Base-by-base conservation (phyloP, 64 coral and sea anemone genomes). In the Actinia tenebrosa region DNA sequence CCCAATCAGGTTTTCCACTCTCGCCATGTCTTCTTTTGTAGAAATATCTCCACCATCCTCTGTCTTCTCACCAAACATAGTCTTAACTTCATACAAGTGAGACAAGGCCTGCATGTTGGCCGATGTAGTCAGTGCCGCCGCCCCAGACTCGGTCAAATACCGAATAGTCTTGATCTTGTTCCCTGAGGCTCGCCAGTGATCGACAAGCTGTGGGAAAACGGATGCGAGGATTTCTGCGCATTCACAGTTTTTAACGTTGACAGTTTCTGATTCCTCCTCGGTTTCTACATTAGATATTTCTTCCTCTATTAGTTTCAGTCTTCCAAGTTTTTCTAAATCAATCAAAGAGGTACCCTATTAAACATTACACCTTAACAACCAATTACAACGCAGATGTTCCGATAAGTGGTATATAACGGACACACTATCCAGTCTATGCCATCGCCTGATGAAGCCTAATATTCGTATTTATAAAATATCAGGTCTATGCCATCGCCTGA, bases 61-160 rank as follows among this genome's bases (percentile, higher is more conserved):
- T 43, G 63, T 89, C 60, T 75, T 90, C 64, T 93, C 86, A 11
- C 88, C 85, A 15, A 95, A 92, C 53, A 95, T 86, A 46, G n/a
- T 79, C 16, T 88, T 85, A 0, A 94, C 97, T 27, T 99, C 93
- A 72, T 90, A 82, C 77, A 99, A 56, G 54, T 99, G 92, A 3
- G 97, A 94, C 37, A 95, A 86, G 0, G 97, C 97, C 87, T 91
- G 97, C 97, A 99, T 99, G 80, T 99, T 99, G 59, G 91, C 86
- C 1, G 90, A 92, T 30, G 86, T 93, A 25, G 97, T 93, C 82
- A 99, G 45, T 47, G 97, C 93, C 10, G 97, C 97, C 16, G 97
- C 97, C 2, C 97, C 97, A 7, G 97, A 99, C 56, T 99, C 97
- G 3, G 91, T 95, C 26, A 99, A 44, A 19, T 99, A 99, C 11